Conservation (phyloP, 2,797 vertebrate species). For the Ctenopoma kingsleyae region DNA sequence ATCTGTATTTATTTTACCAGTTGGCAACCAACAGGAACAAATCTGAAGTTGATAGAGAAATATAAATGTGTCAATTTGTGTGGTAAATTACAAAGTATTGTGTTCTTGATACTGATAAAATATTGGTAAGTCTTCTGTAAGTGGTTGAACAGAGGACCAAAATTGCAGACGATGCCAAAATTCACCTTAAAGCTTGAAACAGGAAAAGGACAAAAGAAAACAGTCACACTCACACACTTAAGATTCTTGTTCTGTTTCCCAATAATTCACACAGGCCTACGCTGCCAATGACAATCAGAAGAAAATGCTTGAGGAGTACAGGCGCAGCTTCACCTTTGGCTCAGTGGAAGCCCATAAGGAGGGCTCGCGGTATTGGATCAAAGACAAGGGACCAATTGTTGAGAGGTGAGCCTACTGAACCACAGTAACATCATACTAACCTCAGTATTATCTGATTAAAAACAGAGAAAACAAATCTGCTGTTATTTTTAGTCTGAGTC, state of each 20-base stretch:
- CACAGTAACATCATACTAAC: not conserved
- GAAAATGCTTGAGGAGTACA: slow-evolving; percentile 90
- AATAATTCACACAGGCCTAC: slow-evolving; percentile 74
- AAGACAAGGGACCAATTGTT: slow-evolving; percentile 93
- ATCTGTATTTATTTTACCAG: not conserved
- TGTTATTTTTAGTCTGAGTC: not conserved
- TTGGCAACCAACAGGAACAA: not conserved
- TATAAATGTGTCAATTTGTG: not conserved
- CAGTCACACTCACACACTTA: not conserved
- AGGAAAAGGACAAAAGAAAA: too few species aligned
- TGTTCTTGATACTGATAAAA: not conserved
- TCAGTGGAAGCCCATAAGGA: slow-evolving; percentile 92
- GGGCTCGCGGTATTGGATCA: slow-evolving; percentile 93
- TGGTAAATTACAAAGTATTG: not conserved
- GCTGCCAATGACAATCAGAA: slow-evolving; percentile 90
- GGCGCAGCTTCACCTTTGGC: slow-evolving; percentile 89
- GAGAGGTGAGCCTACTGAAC: slow-evolving; percentile 85
- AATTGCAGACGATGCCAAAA: not conserved
- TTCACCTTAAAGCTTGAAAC: not conserved
- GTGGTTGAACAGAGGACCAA: not conserved
- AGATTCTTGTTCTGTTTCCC: slow-evolving; percentile 4
- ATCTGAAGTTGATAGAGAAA: not conserved
- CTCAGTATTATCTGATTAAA: not conserved
- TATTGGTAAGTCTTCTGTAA: not conserved
- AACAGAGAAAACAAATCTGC: not conserved